Evolutionary conservation across 2,113 vertebrate species (phyloP).

Genomic region (Cololabis saira): DNA sequence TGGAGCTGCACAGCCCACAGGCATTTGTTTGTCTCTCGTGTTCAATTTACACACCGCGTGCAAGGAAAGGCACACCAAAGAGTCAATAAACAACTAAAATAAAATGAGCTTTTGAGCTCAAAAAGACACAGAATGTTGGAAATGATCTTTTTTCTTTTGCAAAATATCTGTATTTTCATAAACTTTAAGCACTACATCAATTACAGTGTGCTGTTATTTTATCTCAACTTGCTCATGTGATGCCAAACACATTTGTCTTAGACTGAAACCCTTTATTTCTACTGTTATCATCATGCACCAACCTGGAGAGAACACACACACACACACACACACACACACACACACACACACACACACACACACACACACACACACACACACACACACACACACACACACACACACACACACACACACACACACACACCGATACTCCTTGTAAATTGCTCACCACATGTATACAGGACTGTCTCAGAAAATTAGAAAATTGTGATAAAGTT

Average conservation of each 20-base stretch:
- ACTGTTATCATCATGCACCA: constrained; percentile 36
- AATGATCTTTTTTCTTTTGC: not conserved
- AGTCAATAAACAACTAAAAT: not conserved
- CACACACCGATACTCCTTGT: too few species aligned
- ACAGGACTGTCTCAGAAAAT: too few species aligned
- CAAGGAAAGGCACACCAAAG: not conserved
- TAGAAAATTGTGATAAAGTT: too few species aligned
- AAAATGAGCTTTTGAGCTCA: not conserved
- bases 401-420: too few species aligned
- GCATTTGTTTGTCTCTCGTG: constrained; percentile 67
- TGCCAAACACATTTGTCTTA: constrained; percentile 42
- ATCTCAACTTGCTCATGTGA: constrained; percentile 49
- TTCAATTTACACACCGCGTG: constrained; percentile 40
- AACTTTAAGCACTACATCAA: constrained; percentile 19
- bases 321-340: too few species aligned
- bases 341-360: too few species aligned
- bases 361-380: too few species aligned
- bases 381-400: too few species aligned
- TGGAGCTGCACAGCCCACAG: constrained; percentile 58
- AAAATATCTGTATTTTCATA: constrained; percentile 4
- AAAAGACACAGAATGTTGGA: not conserved
- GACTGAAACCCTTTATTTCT: constrained; percentile 48
- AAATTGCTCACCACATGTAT: constrained; percentile 61
- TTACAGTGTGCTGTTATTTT: constrained; percentile 30
- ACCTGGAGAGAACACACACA: constrained; percentile 14